Evolutionary conservation across 2,797 vertebrate genomes (phyloP), one percentile per base, ranked within the genome.

Genomic region (Sebastes minor): DNA sequence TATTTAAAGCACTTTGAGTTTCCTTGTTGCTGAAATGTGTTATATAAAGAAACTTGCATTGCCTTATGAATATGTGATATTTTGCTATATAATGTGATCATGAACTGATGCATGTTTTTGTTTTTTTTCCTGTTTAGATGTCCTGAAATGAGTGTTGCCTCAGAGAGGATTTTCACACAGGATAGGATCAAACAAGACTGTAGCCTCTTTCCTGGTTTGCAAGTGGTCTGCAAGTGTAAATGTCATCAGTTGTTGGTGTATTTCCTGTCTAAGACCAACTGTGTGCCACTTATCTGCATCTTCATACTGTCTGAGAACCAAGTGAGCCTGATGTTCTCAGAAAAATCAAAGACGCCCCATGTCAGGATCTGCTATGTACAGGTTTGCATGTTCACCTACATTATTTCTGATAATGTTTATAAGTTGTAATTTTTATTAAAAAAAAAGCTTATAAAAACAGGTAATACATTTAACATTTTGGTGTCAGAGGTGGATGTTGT

Each of bases 301-400:
- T 71, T 23, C 12, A 62, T 35, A 13, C 16, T 73, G 7, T 64
- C 32, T 70, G 67, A 23, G 57, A 62, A 7, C 32, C 27, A 60
- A 71, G 23, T 59, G 1, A 71, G 33, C 14, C 14, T 5, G 8
- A 8, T 16, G 27, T 67, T 63, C 22, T 66, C 33, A 35, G 32
- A 53, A 10, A 38, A 42, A 27, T 25, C 28, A 18, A 62, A 61
- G 3, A 42, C 2, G 42, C 3, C 5, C 18, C 11, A 20, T 25
- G 4, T 71, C 28, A 60, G 65, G 66, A 74, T 71, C 35, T 73
- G n/a, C 55, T 68, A 5, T 65, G 2, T 22, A n/a, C 76, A 88
- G 87, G 86, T 92, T 70, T 77, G 89, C 11, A 35, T 79, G 5
- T 64, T 13, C 59, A 81, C 6, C 46, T 13, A 12, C 2, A 56